A percentile compares a stretch with the other conserved stretches of the same genome.
Evolutionary conservation across 2,888 invertebrate genomes (phyloP).

Genomic region (Pyrochroa serraticornis): DNA sequence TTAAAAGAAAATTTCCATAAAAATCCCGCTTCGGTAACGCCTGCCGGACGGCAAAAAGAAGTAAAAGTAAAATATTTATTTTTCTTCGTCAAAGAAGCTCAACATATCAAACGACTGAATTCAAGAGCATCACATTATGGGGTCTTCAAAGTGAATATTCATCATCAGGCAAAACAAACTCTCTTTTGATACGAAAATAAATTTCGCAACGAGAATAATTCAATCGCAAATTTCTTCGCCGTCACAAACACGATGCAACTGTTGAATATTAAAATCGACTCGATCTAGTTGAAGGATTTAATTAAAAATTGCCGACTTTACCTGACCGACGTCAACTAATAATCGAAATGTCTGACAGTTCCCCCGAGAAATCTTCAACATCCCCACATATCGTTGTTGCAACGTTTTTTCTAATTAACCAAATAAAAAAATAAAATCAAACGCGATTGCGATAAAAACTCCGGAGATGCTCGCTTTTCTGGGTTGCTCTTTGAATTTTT

Average conservation of each 20-base stretch:
- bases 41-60: constrained; percentile 28
- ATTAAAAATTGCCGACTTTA: too few species aligned
- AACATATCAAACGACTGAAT: constrained; percentile 37
- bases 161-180: constrained; percentile 30
- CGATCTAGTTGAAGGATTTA: too few species aligned
- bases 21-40: constrained; percentile 28
- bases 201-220: constrained; percentile 18
- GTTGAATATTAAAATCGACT: neutral
- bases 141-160: constrained; percentile 41
- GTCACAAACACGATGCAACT: neutral
- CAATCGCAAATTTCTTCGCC: neutral
- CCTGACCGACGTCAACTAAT: constrained; percentile 45
- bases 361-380: constrained; percentile 30
- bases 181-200: constrained; percentile 25
- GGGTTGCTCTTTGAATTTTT: too few species aligned
- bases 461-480: too few species aligned
- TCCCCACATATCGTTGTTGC: constrained; percentile 21
- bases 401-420: too few species aligned
- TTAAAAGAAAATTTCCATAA: constrained; percentile 35
- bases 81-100: constrained; percentile 36
- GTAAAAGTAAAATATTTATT: constrained; percentile 38
- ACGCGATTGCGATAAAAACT: too few species aligned
- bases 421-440: too few species aligned
- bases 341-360: constrained; percentile 38
- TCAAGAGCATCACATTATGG: constrained; percentile 34